A percentile compares a stretch with the other conserved stretches of the same genome.
These are phyloP conservation scores for Papio anubis DNA, from an alignment of 2,113 vertebrate genomes.

Conservation along the genomic window DNA sequence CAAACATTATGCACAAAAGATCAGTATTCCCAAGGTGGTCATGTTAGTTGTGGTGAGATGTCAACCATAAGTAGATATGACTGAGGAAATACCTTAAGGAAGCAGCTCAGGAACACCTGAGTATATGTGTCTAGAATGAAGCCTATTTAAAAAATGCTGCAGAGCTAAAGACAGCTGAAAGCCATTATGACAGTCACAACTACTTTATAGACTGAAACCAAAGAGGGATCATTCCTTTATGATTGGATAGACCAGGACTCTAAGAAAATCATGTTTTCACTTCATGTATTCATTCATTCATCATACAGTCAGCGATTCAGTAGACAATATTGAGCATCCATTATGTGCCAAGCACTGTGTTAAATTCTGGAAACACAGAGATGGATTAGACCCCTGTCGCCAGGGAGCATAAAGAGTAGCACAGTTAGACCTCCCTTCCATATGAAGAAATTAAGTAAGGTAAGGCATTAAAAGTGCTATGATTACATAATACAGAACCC, in stretches of 20 bases:
- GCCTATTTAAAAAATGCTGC: not conserved
- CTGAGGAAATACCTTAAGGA: conserved; percentile 44
- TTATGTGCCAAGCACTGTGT: conserved; percentile 6
- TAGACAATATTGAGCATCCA: not conserved
- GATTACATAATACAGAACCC: not conserved
- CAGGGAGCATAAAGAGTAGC: not conserved
- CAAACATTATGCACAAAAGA: not conserved
- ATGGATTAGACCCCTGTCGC: not conserved
- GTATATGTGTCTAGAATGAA: conserved; percentile 11
- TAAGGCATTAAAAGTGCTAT: not conserved
- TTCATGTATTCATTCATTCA: not conserved
- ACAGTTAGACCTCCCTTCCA: not conserved
- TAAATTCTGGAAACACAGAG: not conserved
- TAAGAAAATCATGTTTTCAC: conserved; percentile 22
- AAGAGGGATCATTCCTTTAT: not conserved
- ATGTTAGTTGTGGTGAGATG: not conserved
- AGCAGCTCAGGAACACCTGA: not conserved
- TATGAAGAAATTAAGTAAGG: conserved; percentile 21
- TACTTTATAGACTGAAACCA: not conserved
- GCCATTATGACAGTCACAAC: not conserved
- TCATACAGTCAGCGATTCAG: not conserved
- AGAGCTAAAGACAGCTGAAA: not conserved
- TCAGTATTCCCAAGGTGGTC: not conserved
- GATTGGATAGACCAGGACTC: not conserved
- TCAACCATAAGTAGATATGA: not conserved